Percentiles rank a stretch among this genome's conserved stretches.
Evolutionary conservation across 1,140 invertebrate genomes (phyloP).

Genomic region (Caenorhabditis elegans): DNA sequence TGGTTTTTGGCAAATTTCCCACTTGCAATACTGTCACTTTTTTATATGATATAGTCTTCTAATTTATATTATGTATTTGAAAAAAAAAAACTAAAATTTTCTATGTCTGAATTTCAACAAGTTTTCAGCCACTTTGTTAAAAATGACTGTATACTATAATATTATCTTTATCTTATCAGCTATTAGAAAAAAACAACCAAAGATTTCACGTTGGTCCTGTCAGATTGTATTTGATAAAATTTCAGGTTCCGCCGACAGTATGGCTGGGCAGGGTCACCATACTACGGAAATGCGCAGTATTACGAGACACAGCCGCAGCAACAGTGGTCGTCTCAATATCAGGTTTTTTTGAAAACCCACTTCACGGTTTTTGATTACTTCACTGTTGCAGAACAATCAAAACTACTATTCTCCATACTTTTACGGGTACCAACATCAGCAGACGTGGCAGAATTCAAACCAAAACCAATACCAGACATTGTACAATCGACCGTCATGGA

Average conservation of each 20-base stretch:
- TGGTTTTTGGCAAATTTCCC: no score
- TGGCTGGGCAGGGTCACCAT: background rate
- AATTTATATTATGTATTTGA: no score
- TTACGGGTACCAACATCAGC: constrained; percentile 4
- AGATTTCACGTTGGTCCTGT: background rate
- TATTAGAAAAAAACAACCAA: no score
- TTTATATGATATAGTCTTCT: no score
- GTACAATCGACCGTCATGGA: constrained; percentile 1
- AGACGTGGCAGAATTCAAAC: background rate
- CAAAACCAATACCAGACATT: background rate
- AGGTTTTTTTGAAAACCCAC: background rate
- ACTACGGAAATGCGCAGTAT: background rate
- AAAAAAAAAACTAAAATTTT: no score
- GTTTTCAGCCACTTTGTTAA: no score
- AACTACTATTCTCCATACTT: constrained; percentile 21
- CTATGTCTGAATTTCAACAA: no score
- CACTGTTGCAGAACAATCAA: background rate
- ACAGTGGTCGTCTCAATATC: constrained; percentile 13
- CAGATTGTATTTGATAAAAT: background rate
- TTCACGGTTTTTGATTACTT: background rate
- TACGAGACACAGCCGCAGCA: constrained; percentile 2
- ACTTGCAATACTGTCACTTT: no score
- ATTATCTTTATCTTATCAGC: no score
- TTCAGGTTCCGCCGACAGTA: constrained; percentile 12
- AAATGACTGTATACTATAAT: no score